Evolutionary conservation across 2,113 vertebrate genomes (phyloP).

Genomic region (Cyanistes caeruleus): DNA sequence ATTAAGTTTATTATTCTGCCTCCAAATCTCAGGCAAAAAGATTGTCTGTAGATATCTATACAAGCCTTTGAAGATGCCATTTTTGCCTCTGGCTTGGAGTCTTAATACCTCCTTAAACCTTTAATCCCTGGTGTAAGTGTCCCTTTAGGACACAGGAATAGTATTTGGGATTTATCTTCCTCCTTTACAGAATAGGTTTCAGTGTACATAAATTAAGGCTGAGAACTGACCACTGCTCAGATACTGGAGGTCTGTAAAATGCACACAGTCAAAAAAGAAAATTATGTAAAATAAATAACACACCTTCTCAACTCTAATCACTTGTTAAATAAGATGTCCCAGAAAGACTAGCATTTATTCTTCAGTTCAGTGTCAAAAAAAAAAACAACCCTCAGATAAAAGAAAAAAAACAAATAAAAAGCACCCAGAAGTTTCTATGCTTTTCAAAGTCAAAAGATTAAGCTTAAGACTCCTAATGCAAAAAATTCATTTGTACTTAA

Average conservation of each 20-base stretch:
- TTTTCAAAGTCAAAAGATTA: not conserved
- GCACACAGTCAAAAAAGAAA: not conserved
- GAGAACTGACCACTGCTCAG: not conserved
- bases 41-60: not conserved
- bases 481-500: not conserved
- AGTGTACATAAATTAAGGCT: not conserved
- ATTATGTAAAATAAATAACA: not conserved
- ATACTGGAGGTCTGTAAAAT: not conserved
- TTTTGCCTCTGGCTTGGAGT: not conserved
- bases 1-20: not conserved
- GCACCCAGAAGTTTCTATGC: not conserved
- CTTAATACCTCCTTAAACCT: not conserved
- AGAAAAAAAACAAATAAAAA: not conserved
- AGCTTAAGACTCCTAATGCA: not conserved
- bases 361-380: not conserved
- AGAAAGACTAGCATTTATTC: not conserved
- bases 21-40: not conserved
- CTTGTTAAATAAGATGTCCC: not conserved
- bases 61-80: not conserved
- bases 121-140: not conserved
- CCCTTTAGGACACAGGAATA: not conserved
- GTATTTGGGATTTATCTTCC: not conserved
- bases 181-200: not conserved
- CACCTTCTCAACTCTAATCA: not conserved
- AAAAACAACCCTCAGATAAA: not conserved